Evolutionary conservation across 2,113 vertebrate species (phyloP), one percentile per base, ranked within the genome.

Genomic region (Lathamus discolor): DNA sequence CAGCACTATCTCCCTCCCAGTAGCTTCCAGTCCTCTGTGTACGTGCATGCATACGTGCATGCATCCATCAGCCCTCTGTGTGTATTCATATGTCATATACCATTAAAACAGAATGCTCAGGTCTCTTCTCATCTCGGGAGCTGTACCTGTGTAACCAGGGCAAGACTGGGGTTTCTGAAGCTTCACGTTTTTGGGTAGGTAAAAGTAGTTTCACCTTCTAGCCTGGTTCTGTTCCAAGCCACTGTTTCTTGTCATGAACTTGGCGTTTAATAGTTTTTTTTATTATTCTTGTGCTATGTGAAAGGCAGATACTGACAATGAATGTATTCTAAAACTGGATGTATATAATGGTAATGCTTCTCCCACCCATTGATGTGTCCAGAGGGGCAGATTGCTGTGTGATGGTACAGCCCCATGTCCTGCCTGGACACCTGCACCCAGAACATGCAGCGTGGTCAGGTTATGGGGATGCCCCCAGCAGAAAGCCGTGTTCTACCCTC

Each of bases 311-410:
- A 44, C 6, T n/a, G 18, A 2, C 68, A 31, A 16, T 27, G 43
- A n/a, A 23, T 17, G 39, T 39, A 22, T 46, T 43, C 12, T 44
- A 19, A 66, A 72, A 27, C 11, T 5, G 35, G 8, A 1, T 2
- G 8, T 28, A 11, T 41, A 33, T 35, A 25, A 20, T 3, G 17
- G 17, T 7, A 5, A 15, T 20, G 4, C 48, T 72, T 48, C 37
- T 35, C 17, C 1, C 3, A 18, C 6, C 19, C n/a, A 10, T 20
- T 4, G 3, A 13, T 4, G 3, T 25, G n/a, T 35, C 27, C 1
- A 6, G 25, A 9, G 48, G 18, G 22, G 11, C 2, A 31, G 43
- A 7, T 20, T 9, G 54, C 39, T 33, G 17, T 8, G 28, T 31
- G 49, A 46, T 31, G 9, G 39, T 12, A 10, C 28, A 76, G 72